Conservation (phyloP, 2,888 invertebrate genomes). For the Crioceris asparagi region DNA sequence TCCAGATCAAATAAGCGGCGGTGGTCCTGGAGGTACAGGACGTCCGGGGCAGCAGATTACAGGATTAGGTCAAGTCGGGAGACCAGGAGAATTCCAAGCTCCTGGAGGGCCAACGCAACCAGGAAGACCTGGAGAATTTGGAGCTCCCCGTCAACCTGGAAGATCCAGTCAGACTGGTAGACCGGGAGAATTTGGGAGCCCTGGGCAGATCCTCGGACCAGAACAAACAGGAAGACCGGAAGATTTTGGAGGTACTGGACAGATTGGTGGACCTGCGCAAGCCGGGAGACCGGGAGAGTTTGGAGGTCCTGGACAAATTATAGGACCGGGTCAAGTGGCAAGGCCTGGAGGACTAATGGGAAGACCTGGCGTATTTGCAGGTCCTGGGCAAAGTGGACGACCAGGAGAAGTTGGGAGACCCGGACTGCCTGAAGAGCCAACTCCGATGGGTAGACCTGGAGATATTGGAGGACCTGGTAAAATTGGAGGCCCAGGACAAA, state of each 20-base stretch:
- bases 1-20: slow-evolving; percentile 2
- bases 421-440: too few species aligned
- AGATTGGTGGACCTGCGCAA: slow-evolving; percentile 2
- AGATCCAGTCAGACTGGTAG: slow-evolving; percentile 11
- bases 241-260: slow-evolving; percentile 6
- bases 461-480: slow-evolving; percentile 6
- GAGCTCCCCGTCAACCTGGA: slow-evolving; percentile 4
- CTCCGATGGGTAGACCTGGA: slow-evolving; percentile 12
- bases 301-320: slow-evolving; percentile 7
- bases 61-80: neutral
- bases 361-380: slow-evolving; percentile 4
- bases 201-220: slow-evolving; percentile 6
- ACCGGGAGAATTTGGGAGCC: slow-evolving; percentile 5
- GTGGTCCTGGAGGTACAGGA: neutral
- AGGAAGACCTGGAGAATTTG: slow-evolving; percentile 4
- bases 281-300: slow-evolving; percentile 6
- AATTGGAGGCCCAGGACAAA: slow-evolving; percentile 10
- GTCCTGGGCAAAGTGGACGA: slow-evolving; percentile 7
- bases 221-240: slow-evolving; percentile 13
- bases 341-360: slow-evolving; percentile 4
- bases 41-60: neutral
- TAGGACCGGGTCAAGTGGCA: slow-evolving; percentile 11
- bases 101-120: slow-evolving; percentile 2
- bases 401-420: slow-evolving; percentile 11
- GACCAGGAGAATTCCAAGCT: slow-evolving; percentile 4